Percentiles rank a stretch among this genome's conserved stretches.
These are phyloP conservation scores for Callinectes sapidus DNA, from an alignment of 2,888 invertebrate species.

Conservation along the genomic window DNA sequence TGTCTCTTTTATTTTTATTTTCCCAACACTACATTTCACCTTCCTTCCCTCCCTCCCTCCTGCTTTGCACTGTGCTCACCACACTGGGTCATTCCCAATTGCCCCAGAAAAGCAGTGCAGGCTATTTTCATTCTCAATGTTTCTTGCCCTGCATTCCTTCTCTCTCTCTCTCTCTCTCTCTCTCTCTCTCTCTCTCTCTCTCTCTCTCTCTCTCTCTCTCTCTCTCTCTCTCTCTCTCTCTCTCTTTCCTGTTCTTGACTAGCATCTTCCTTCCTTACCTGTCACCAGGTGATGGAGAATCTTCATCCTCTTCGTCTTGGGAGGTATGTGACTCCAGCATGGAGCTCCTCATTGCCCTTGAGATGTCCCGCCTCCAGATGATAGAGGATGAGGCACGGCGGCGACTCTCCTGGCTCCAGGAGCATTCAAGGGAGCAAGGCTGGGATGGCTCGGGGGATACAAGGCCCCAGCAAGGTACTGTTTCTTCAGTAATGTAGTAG, in stretches of 20 bases:
- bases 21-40: not conserved
- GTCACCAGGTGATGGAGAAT: constrained; percentile 60
- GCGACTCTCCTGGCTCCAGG: constrained; percentile 74
- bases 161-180: not conserved
- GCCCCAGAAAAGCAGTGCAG: not conserved
- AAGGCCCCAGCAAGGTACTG: constrained; percentile 49
- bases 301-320: constrained; percentile 68
- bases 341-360: constrained; percentile 82
- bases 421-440: constrained; percentile 66
- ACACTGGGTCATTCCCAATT: not conserved
- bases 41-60: not conserved
- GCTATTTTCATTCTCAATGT: not conserved
- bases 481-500: constrained; percentile 11
- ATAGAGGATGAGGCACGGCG: constrained; percentile 80
- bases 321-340: constrained; percentile 79
- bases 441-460: constrained; percentile 57
- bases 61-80: not conserved
- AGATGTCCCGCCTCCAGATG: constrained; percentile 83
- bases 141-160: not conserved
- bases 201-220: not conserved
- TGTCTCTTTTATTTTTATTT: not conserved
- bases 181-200: not conserved
- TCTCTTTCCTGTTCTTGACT: not conserved
- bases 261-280: not conserved
- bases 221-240: not conserved